Evolutionary conservation across 2,797 vertebrate species (phyloP).

Genomic region (Arrhamphus sclerolepis): DNA sequence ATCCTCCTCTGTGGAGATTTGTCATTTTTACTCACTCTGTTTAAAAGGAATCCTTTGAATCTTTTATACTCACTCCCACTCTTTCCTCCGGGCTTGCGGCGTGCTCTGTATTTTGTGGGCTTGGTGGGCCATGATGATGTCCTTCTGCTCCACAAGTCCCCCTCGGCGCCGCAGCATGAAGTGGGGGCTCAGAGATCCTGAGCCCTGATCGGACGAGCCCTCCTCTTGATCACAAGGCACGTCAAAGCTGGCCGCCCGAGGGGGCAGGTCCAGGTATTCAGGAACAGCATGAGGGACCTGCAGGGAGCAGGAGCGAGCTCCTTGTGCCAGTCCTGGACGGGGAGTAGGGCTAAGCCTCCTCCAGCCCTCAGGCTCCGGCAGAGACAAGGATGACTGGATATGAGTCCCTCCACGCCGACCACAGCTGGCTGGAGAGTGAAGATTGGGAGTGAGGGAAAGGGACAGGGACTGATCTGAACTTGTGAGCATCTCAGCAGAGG

Average conservation of each 20-base stretch:
- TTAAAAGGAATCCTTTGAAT: slow-evolving; percentile 55
- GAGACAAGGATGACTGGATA: slow-evolving; percentile 80
- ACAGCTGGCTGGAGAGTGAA: slow-evolving; percentile 33
- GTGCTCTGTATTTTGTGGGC: slow-evolving; percentile 89
- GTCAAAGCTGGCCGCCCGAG: slow-evolving; percentile 84
- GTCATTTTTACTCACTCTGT: slow-evolving; percentile 54
- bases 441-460: slow-evolving; percentile 61
- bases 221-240: slow-evolving; percentile 70
- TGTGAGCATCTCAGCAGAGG: slow-evolving; percentile 82
- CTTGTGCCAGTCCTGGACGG: slow-evolving; percentile 77
- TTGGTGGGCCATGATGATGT: slow-evolving; percentile 88
- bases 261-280: slow-evolving; percentile 76
- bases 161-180: slow-evolving; percentile 80
- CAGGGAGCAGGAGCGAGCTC: slow-evolving; percentile 83
- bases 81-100: slow-evolving; percentile 86
- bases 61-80: slow-evolving; percentile 88
- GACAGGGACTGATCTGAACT: slow-evolving; percentile 79
- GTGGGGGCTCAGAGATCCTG: slow-evolving; percentile 73
- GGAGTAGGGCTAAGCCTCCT: slow-evolving; percentile 49
- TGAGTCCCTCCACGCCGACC: slow-evolving; percentile 36
- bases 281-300: slow-evolving; percentile 81
- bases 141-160: slow-evolving; percentile 86
- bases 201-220: slow-evolving; percentile 66
- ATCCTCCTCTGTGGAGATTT: slow-evolving; percentile 54
- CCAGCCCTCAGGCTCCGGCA: slow-evolving; percentile 88